Evolutionary conservation across 2,888 invertebrate genomes (phyloP), one percentile per base, ranked within the genome.

Genomic region (Hipparchia sbordonii): DNA sequence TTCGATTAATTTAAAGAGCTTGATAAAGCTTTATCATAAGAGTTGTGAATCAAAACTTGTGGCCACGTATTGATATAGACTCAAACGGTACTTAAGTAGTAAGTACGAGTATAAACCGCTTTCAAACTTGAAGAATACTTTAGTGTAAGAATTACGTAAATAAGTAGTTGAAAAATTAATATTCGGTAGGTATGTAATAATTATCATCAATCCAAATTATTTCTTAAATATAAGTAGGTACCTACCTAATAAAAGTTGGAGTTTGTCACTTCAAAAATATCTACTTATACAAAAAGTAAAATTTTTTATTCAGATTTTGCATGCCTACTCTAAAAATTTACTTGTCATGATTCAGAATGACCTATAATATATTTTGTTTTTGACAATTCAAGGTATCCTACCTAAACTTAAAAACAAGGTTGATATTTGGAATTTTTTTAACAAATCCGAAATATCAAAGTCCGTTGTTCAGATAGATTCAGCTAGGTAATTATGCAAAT

Each of bases 41-140:
- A 89, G 93, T 93, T 93, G 93, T 93, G 93, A 93, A 93, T 91
- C 91, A 91, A 93, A 65, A 92, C 91, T 87, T 91, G 91, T 91
- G 92, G 92, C 93, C 93, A 92, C 87, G 85, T 90, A 90, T 88
- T 80, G 81, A 81, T 87, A 75, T 89, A 91, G 87, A 88, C 84
- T 86, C 87, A 84, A 87, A 85, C 79, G 85, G 86, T 90, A 90
- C 33, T 33, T 65, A 65, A 12, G 33, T 65, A 52, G 23, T 65
- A 65, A 52, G 33, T 65, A 33, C 51, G 65, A 48, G 39, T 69
- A 61, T 88, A 83, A 81, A 80, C 71, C 82, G 87, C 89, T 89
- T 89, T 85, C 88, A 87, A 86, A 13, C 46, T 3, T 9, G 33
- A 12, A 51, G 33, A 12, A 33, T 33, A 65, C 51, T 6, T 23